Conservation (phyloP, 37 sponge, comb jelly and placozoan genomes). For the Diacarnus erythraeanus region DNA sequence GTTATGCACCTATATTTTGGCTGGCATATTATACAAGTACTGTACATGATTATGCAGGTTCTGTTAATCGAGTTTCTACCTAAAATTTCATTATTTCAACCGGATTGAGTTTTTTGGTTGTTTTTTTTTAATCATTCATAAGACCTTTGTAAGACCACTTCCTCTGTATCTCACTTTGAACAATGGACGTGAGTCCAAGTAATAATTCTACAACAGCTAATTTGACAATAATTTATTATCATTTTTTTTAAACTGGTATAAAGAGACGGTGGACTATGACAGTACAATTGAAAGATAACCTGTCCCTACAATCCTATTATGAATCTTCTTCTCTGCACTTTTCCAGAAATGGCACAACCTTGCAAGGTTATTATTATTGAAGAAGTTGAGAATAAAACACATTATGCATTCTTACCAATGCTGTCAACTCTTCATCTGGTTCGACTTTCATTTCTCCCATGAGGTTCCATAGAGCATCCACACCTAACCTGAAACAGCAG, state of each 20-base stretch:
- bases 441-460: conserved; percentile 46
- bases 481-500: conserved; percentile 29
- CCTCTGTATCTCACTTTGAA: no score
- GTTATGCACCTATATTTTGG: no score
- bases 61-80: conserved; percentile 77
- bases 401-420: conserved; percentile 21
- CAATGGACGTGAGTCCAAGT: no score
- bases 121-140: no score
- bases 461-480: conserved; percentile 44
- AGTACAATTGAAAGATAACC: no score
- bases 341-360: conserved; percentile 5
- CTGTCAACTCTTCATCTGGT: conserved; percentile 48
- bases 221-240: no score
- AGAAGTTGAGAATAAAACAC: not conserved
- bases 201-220: no score
- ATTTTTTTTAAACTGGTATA: no score
- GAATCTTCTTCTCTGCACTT: not conserved
- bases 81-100: conserved; percentile 45
- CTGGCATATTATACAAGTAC: not conserved
- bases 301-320: no score
- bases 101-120: conserved; percentile 54
- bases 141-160: no score
- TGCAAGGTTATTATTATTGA: not conserved
- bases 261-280: no score
- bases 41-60: conserved; percentile 44